phyloP scores from a whole-genome alignment of 2,113 vertebrate species.

The Microtus oregoni region DNA sequence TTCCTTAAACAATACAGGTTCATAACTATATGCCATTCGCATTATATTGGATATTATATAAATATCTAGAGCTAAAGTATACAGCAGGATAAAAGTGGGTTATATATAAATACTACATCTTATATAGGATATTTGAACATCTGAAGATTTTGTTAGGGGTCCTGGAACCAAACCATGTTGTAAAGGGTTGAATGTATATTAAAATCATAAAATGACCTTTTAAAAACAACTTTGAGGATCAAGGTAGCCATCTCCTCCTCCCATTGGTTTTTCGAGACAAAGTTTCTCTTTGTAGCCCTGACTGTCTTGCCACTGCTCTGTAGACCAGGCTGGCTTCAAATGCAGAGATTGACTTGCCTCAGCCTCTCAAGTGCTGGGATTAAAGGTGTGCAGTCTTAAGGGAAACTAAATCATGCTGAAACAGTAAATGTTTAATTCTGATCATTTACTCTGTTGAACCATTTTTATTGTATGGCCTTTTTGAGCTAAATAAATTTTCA shows the following conservation, averaged over 20 bases:
- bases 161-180: not conserved
- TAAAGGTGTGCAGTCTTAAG: not conserved
- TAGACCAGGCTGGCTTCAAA: not conserved
- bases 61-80: constrained; percentile 1
- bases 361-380: not conserved
- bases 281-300: not conserved
- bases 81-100: not conserved
- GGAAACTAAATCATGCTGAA: too few species aligned
- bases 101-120: not conserved
- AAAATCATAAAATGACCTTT: constrained; percentile 35
- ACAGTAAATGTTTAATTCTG: too few species aligned
- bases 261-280: too few species aligned
- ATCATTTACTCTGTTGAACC: too few species aligned
- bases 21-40: not conserved
- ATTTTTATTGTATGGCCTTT: too few species aligned
- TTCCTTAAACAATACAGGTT: not conserved
- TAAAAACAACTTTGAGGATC: not conserved
- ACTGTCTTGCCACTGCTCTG: not conserved
- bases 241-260: not conserved
- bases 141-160: not conserved
- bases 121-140: not conserved
- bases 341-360: too few species aligned
- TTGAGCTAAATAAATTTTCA: not conserved
- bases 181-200: not conserved
- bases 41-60: not conserved